These are phyloP conservation scores for Notocelia uddmanniana DNA, from an alignment of 2,888 invertebrate species.

Conservation along the genomic window DNA sequence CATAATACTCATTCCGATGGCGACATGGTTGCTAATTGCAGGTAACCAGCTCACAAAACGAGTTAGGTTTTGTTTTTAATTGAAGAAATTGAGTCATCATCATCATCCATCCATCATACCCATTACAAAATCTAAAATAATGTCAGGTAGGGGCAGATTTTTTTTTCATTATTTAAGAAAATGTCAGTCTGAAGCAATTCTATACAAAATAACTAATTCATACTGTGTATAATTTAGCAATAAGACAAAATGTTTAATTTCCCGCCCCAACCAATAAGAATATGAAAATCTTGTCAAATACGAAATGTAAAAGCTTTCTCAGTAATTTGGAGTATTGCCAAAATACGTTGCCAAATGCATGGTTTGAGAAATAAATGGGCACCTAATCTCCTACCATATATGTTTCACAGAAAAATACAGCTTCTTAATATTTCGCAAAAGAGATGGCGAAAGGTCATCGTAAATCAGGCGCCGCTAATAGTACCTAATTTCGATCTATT, in stretches of 20 bases:
- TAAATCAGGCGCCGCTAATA: no score
- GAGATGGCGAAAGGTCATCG: conserved; percentile 1
- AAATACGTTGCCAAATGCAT: conserved; percentile 46
- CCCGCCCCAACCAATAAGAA: conserved; percentile 28
- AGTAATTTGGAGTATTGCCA: conserved; percentile 44
- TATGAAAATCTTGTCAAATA: conserved; percentile 42
- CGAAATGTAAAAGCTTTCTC: conserved; percentile 43
- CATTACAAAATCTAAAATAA: not conserved
- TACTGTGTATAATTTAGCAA: not conserved
- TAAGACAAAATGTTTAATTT: conserved; percentile 30
- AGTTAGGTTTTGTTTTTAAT: not conserved
- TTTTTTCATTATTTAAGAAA: no score
- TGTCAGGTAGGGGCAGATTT: not conserved
- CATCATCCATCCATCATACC: no score
- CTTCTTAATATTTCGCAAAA: conserved; percentile 5
- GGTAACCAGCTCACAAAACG: not conserved
- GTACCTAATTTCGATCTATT: no score
- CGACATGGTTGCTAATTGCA: no score
- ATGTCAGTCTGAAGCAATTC: no score
- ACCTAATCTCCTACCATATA: conserved; percentile 5
- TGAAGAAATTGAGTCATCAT: not conserved
- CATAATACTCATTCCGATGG: conserved; percentile 28
- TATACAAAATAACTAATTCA: not conserved
- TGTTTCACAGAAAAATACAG: conserved; percentile 24
- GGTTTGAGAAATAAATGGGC: conserved; percentile 38